Percentiles rank a stretch among this genome's conserved stretches.
Conservation (phyloP, 37 sponge, comb jelly and placozoan genomes). For the Ephydatia muelleri region DNA sequence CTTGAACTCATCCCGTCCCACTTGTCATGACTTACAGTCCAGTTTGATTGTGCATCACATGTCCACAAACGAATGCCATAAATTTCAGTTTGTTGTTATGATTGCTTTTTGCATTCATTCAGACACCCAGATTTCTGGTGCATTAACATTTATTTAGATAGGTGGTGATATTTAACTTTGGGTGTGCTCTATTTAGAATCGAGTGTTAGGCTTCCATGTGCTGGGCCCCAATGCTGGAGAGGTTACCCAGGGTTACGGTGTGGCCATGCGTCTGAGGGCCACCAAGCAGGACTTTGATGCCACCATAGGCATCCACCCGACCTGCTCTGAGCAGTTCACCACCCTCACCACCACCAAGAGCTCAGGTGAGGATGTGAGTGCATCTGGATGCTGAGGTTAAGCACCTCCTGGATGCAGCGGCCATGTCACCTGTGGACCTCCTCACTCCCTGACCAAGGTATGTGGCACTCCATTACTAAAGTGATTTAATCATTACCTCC, state of each 20-base stretch:
- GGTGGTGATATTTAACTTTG: too few species aligned
- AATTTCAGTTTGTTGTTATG: too few species aligned
- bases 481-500: too few species aligned
- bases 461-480: neutral
- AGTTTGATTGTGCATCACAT: too few species aligned
- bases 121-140: too few species aligned
- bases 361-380: conserved; percentile 72
- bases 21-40: conserved; percentile 11
- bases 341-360: conserved; percentile 80
- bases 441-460: neutral
- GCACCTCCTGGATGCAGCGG: conserved; percentile 57
- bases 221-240: conserved; percentile 96
- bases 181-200: conserved; percentile 52
- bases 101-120: too few species aligned
- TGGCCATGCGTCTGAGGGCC: conserved; percentile 87
- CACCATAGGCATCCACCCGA: conserved; percentile 97
- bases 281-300: conserved; percentile 95
- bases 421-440: neutral
- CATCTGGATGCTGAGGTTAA: conserved; percentile 96
- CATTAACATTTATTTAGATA: too few species aligned
- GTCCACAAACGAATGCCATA: neutral
- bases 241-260: conserved; percentile 94
- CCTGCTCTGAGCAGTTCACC: conserved; percentile 92
- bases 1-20: neutral
- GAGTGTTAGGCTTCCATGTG: conserved; percentile 90